Percentiles rank a stretch among this genome's conserved stretches.
phyloP scores from a whole-genome alignment of 1,140 invertebrate species.

The Eupristina koningsbergeri region DNA sequence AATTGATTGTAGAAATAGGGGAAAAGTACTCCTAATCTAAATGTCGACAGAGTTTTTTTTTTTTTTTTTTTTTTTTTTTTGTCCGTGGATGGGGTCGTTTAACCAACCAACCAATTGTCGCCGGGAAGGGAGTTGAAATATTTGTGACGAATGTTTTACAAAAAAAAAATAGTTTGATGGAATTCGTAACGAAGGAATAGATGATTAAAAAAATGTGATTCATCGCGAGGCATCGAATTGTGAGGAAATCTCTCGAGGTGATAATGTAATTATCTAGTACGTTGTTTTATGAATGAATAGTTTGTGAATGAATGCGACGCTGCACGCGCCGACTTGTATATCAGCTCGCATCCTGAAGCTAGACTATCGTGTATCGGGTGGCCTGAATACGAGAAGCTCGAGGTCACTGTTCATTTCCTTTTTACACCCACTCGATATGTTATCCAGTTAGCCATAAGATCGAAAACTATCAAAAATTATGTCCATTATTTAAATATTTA shows the following conservation, averaged over 20 bases:
- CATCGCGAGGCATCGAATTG: slow-evolving; percentile 33
- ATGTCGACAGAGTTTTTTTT: too few species aligned
- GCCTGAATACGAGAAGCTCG: slow-evolving; percentile 68
- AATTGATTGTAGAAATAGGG: neutral
- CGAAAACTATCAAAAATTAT: slow-evolving; percentile 29
- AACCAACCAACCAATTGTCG: too few species aligned
- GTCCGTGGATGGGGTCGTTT: too few species aligned
- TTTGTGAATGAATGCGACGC: slow-evolving; percentile 58
- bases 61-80: too few species aligned
- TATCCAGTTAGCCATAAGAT: slow-evolving; percentile 40
- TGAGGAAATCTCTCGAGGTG: slow-evolving; percentile 32
- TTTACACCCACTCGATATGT: slow-evolving; percentile 62
- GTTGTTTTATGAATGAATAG: slow-evolving; percentile 54
- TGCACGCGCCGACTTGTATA: slow-evolving; percentile 60
- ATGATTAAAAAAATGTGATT: slow-evolving; percentile 32
- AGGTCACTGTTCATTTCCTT: slow-evolving; percentile 70
- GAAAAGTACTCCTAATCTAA: neutral
- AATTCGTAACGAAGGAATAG: slow-evolving; percentile 15
- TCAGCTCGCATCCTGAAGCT: slow-evolving; percentile 68
- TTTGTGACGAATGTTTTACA: neutral
- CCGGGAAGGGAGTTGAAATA: neutral
- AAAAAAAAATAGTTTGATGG: neutral
- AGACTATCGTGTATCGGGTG: slow-evolving; percentile 66
- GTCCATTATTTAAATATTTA: neutral
- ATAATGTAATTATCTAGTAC: slow-evolving; percentile 37